Percentiles rank a stretch among this genome's conserved stretches.
phyloP scores from a whole-genome alignment of 2,888 invertebrate genomes.

The Pollenia griseotomentosa region DNA sequence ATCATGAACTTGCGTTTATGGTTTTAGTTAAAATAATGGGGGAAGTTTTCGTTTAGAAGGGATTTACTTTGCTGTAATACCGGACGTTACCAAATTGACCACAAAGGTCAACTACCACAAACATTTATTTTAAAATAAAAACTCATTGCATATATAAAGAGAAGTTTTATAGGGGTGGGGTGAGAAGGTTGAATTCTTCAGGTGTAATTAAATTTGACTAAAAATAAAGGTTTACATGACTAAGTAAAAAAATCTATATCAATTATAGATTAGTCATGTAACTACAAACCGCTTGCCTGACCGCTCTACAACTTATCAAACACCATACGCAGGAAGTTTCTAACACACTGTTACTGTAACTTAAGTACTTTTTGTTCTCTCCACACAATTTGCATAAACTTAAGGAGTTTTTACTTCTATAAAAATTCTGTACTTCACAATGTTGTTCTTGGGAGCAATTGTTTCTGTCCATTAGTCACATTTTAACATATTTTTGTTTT shows the following conservation, averaged over 20 bases:
- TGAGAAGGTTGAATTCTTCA: not conserved
- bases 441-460: not conserved
- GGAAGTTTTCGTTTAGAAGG: not conserved
- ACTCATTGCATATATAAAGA: conserved; percentile 3
- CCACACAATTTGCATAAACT: conserved; percentile 21
- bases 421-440: not conserved
- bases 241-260: too few relatives aligned
- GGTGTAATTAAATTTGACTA: too few relatives aligned
- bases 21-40: conserved; percentile 30
- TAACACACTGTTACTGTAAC: not conserved
- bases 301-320: not conserved
- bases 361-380: not conserved
- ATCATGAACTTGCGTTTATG: conserved; percentile 56
- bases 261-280: too few relatives aligned
- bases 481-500: conserved; percentile 25
- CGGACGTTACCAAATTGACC: conserved; percentile 58
- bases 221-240: too few relatives aligned
- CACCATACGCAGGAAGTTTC: not conserved
- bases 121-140: conserved; percentile 29
- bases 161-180: not conserved
- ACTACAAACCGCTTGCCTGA: not conserved
- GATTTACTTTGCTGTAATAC: not conserved
- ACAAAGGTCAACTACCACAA: conserved; percentile 63
- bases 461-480: not conserved
- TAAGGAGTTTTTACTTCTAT: not conserved